Conservation (phyloP, 2,113 vertebrate genomes). For the Silurus glanis region DNA sequence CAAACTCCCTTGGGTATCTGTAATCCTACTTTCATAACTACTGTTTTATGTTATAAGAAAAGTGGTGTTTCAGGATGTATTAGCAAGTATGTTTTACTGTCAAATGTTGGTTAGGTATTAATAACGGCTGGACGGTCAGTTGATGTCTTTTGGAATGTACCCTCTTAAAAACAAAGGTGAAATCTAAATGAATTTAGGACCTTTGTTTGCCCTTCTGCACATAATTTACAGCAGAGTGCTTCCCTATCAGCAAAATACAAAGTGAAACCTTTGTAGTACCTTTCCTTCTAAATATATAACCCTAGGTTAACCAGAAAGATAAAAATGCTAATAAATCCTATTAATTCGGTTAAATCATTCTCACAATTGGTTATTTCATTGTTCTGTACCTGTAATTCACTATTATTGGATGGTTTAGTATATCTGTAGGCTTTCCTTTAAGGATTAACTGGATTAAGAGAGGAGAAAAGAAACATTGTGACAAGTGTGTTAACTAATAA, state of each 20-base stretch:
- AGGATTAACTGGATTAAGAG: constrained; percentile 52
- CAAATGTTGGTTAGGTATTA: background rate
- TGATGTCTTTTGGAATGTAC: background rate
- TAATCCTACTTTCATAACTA: background rate
- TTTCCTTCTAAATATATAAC: background rate
- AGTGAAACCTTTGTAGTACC: background rate
- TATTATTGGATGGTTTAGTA: constrained; percentile 33
- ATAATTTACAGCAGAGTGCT: background rate
- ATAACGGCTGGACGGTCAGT: background rate
- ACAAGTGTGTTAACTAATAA: constrained; percentile 55
- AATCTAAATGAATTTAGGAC: background rate
- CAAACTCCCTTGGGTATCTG: background rate
- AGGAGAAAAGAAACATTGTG: constrained; percentile 57
- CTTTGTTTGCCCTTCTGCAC: background rate
- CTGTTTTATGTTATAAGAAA: background rate
- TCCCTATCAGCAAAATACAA: background rate
- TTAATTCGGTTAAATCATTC: constrained; percentile 14
- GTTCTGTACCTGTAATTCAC: constrained; percentile 13
- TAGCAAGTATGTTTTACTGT: background rate
- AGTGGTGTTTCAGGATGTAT: background rate
- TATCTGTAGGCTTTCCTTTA: constrained; percentile 32
- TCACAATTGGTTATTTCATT: constrained; percentile 32
- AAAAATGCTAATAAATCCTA: background rate
- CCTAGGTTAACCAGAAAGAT: background rate
- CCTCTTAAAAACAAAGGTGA: no score